Percentiles rank a stretch among this genome's conserved stretches.
These are phyloP conservation scores for Neoitamus cyanurus DNA, from an alignment of 2,888 invertebrate genomes.

Conservation along the genomic window DNA sequence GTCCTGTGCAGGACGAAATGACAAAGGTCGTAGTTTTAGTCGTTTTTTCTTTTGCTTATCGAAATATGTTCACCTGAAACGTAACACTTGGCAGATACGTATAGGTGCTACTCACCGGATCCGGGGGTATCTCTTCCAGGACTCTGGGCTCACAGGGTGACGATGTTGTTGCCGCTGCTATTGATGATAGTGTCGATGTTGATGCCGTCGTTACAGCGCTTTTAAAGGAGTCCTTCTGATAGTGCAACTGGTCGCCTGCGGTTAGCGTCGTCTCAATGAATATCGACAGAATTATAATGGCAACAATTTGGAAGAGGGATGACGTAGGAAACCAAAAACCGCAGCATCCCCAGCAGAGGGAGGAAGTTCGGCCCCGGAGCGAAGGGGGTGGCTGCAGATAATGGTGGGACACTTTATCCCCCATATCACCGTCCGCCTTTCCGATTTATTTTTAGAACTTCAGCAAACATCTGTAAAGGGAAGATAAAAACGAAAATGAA, in stretches of 20 bases:
- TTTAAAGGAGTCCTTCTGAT: slow-evolving; percentile 11
- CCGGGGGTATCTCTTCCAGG: slow-evolving; percentile 63
- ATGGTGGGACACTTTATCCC: slow-evolving; percentile 54
- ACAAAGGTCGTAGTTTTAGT: background rate
- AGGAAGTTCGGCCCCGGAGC: slow-evolving; percentile 42
- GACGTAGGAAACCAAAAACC: slow-evolving; percentile 48
- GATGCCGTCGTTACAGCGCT: slow-evolving; percentile 50
- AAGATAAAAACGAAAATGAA: slow-evolving; percentile 41
- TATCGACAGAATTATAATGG: slow-evolving; percentile 46
- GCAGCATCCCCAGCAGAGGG: slow-evolving; percentile 40
- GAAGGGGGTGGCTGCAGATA: slow-evolving; percentile 51
- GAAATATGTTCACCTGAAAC: background rate
- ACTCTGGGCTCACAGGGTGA: slow-evolving; percentile 62
- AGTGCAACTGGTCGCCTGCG: slow-evolving; percentile 34
- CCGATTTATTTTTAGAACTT: slow-evolving; percentile 55
- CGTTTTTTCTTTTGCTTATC: background rate
- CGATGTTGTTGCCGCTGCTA: slow-evolving; percentile 46
- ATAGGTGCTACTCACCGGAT: slow-evolving; percentile 61
- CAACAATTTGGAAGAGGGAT: slow-evolving; percentile 45
- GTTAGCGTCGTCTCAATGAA: slow-evolving; percentile 49
- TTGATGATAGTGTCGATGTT: slow-evolving; percentile 49
- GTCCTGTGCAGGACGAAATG: background rate
- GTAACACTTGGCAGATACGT: no score
- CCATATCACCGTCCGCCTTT: slow-evolving; percentile 56
- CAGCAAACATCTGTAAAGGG: slow-evolving; percentile 55